Evolutionary conservation across 2,113 vertebrate species (phyloP).

Genomic region (Thamnaconus septentrionalis): DNA sequence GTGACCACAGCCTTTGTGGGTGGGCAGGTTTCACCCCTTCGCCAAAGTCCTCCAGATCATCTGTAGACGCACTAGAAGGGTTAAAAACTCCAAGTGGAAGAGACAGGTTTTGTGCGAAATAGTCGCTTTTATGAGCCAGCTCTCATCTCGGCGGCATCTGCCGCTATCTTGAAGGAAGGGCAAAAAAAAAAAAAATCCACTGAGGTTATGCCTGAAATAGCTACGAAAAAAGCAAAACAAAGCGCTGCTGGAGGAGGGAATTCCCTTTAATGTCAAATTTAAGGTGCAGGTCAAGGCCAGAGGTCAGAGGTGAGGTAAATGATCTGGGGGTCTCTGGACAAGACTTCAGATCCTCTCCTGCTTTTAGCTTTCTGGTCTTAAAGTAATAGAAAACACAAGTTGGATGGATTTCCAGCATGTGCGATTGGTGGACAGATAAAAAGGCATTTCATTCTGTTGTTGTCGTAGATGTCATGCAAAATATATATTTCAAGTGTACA

Average conservation of each 20-base stretch:
- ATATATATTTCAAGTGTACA: too few relatives aligned
- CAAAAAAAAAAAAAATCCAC: constrained; percentile 16
- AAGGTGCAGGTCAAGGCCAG: constrained; percentile 22
- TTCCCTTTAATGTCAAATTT: constrained; percentile 44
- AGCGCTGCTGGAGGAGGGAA: constrained; percentile 34
- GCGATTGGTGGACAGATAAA: constrained; percentile 1
- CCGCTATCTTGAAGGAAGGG: constrained; percentile 22
- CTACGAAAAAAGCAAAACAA: constrained; percentile 46
- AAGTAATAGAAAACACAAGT: constrained; percentile 45
- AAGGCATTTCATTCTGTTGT: neutral
- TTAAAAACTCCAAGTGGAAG: constrained; percentile 42
- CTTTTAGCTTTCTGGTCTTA: constrained; percentile 16
- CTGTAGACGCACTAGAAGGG: constrained; percentile 50
- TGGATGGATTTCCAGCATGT: constrained; percentile 7
- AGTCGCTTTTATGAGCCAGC: constrained; percentile 56
- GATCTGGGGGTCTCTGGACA: constrained; percentile 19
- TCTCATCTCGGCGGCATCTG: constrained; percentile 48
- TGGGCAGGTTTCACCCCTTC: constrained; percentile 65
- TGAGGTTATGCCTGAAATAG: constrained; percentile 21
- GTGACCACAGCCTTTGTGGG: constrained; percentile 63
- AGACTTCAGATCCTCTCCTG: constrained; percentile 16
- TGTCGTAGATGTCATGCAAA: too few relatives aligned
- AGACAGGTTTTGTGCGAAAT: constrained; percentile 72
- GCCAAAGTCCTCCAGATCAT: neutral
- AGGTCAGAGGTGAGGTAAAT: constrained; percentile 24